A percentile compares a stretch with the other conserved stretches of the same genome.
Evolutionary conservation across 2,113 vertebrate species (phyloP).

Genomic region (Pithys albifrons): DNA sequence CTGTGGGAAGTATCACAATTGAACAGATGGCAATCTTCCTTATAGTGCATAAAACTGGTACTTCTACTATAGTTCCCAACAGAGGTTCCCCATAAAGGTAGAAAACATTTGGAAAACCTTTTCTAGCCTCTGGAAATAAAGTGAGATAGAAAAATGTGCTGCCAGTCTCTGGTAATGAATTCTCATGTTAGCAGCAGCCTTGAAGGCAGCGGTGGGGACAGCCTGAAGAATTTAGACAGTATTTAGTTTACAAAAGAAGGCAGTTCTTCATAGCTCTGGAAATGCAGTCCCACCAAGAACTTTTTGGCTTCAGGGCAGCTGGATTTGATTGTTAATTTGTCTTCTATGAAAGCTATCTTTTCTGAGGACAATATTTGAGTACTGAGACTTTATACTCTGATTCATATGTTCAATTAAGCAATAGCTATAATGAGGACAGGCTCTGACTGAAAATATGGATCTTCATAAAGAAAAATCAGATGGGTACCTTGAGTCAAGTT

Average conservation of each 20-base stretch:
- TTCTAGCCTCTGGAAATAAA: background rate
- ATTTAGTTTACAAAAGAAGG: background rate
- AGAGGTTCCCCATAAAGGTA: background rate
- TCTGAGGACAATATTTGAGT: background rate
- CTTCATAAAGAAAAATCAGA: background rate
- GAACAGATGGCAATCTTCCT: background rate
- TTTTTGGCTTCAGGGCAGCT: background rate
- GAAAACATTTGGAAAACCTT: background rate
- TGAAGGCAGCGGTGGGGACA: background rate
- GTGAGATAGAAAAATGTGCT: background rate
- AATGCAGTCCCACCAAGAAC: background rate
- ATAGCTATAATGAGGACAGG: background rate
- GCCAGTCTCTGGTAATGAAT: background rate
- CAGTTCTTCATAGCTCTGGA: background rate
- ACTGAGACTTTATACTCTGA: background rate
- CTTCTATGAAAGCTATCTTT: background rate
- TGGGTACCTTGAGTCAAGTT: background rate
- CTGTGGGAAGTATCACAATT: background rate
- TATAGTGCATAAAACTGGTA: background rate
- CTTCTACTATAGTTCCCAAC: background rate
- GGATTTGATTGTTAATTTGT: background rate
- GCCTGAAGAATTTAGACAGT: background rate
- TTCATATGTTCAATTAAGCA: constrained; percentile 8
- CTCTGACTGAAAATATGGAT: background rate
- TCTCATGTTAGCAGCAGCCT: background rate